Percentiles rank a stretch among this genome's conserved stretches.
Evolutionary conservation across 2,113 vertebrate species (phyloP).

Genomic region (Onychorhynchus coronatus): DNA sequence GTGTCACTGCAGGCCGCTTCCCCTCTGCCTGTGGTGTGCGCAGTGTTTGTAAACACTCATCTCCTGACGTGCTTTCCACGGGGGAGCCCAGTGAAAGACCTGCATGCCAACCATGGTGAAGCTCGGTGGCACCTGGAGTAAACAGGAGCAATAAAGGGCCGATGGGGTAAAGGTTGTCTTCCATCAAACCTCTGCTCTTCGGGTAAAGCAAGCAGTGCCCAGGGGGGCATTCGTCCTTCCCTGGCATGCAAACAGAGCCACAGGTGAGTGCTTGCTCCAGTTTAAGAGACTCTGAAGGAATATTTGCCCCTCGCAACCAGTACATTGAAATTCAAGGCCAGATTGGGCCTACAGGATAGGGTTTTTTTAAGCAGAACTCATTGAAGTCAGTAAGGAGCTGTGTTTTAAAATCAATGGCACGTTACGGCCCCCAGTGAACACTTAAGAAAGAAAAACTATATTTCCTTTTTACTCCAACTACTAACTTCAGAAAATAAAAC

Average conservation of each 20-base stretch:
- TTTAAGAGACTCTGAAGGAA: neutral
- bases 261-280: neutral
- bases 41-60: neutral
- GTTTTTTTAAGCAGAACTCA: neutral
- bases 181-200: neutral
- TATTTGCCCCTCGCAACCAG: neutral
- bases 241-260: neutral
- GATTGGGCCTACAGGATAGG: neutral
- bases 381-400: neutral
- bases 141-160: neutral
- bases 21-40: neutral
- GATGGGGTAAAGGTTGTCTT: fast-evolving
- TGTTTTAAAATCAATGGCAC: conserved; percentile 33
- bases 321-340: neutral
- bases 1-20: neutral
- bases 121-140: neutral
- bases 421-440: neutral
- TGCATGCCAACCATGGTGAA: fast-evolving
- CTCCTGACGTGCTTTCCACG: neutral
- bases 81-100: neutral
- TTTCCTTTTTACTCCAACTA: neutral
- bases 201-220: fast-evolving
- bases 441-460: conserved; percentile 10
- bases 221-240: neutral
- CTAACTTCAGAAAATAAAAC: neutral